These are phyloP conservation scores for Crypturellus undulatus DNA, from an alignment of 2,113 vertebrate genomes.

Conservation along the genomic window DNA sequence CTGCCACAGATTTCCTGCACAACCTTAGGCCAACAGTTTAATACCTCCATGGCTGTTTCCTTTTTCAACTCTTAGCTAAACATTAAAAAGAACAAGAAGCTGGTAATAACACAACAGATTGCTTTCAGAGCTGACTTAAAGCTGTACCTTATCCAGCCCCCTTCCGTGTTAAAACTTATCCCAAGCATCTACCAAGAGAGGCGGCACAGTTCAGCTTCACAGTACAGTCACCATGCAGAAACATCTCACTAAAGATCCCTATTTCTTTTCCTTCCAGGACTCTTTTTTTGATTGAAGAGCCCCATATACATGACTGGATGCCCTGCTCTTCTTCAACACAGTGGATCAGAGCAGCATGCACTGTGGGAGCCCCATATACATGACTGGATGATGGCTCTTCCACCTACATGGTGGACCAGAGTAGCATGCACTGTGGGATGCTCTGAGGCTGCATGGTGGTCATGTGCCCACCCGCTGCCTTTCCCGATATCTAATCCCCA, in stretches of 20 bases:
- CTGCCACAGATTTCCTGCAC: conserved; percentile 33
- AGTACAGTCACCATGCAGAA: not conserved
- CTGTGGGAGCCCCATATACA: not conserved
- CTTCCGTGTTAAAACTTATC: not conserved
- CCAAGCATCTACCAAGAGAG: not conserved
- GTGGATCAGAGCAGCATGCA: not conserved
- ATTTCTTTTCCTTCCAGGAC: not conserved
- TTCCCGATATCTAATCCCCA: not conserved
- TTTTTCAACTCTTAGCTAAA: conserved; percentile 31
- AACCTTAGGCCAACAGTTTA: conserved; percentile 8
- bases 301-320: not conserved
- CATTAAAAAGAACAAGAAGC: conserved; percentile 36
- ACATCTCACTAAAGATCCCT: not conserved
- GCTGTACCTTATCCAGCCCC: not conserved
- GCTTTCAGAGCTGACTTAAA: not conserved
- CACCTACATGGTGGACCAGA: no score
- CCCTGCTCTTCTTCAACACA: not conserved
- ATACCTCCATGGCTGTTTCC: not conserved
- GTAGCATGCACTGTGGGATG: not conserved
- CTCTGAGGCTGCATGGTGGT: not conserved
- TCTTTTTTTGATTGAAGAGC: not conserved
- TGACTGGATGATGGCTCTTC: not conserved
- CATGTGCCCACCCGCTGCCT: not conserved
- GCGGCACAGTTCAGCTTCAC: not conserved
- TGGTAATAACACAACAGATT: conserved; percentile 5